These are phyloP conservation scores for Gorsachius goisagi DNA, from an alignment of 2,113 vertebrate species.

Conservation along the genomic window DNA sequence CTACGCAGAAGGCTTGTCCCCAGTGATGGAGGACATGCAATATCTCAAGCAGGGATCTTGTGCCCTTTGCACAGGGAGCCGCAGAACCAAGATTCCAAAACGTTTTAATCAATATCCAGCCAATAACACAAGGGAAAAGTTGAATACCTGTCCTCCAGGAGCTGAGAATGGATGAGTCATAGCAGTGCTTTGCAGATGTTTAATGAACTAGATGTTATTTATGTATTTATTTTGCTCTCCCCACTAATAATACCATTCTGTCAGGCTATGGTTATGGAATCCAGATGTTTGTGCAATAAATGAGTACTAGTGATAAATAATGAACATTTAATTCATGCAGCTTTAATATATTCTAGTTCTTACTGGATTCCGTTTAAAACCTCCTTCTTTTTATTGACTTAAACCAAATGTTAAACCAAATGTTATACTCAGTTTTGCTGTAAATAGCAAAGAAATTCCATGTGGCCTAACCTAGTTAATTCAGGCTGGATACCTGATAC, in stretches of 20 bases:
- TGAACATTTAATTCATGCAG: neutral
- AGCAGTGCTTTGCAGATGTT: neutral
- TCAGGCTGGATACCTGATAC: conserved; percentile 16
- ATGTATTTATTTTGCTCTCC: neutral
- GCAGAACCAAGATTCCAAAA: neutral
- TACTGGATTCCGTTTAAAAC: neutral
- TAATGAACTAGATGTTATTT: neutral
- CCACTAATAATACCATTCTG: neutral
- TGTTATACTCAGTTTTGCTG: neutral
- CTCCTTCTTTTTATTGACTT: neutral
- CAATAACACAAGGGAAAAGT: neutral
- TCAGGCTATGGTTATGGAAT: neutral
- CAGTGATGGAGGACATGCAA: neutral
- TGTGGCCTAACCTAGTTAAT: neutral
- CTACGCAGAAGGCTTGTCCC: neutral
- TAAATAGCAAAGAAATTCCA: conserved; percentile 16
- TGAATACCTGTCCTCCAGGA: neutral
- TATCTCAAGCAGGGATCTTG: neutral
- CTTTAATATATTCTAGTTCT: neutral
- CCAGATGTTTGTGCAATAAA: conserved; percentile 24
- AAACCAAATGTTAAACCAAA: conserved; percentile 13
- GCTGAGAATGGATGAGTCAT: neutral
- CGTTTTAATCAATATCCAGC: neutral
- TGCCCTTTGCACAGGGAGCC: neutral
- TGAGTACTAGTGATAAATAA: neutral